These are phyloP conservation scores for Drosophila mimica DNA, from an alignment of 2,888 invertebrate genomes.

Conservation along the genomic window DNA sequence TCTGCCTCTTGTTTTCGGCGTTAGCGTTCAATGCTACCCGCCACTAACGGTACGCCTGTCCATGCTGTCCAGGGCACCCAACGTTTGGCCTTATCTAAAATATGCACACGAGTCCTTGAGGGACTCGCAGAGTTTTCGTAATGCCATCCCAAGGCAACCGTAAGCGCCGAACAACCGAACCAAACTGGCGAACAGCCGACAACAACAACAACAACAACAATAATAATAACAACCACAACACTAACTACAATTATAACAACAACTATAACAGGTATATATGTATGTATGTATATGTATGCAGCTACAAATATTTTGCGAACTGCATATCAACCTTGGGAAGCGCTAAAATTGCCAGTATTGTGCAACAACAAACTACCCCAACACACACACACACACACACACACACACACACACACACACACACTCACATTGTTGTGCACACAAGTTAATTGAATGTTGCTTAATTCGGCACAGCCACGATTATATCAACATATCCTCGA, in stretches of 20 bases:
- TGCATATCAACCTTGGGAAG: constrained; percentile 49
- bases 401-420: constrained; percentile 12
- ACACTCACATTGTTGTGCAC: constrained; percentile 11
- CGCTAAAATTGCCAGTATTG: constrained; percentile 44
- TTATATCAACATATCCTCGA: constrained; percentile 58
- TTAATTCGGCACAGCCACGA: constrained; percentile 49
- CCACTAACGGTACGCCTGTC: constrained; percentile 6
- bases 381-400: constrained; percentile 16
- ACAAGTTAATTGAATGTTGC: constrained; percentile 55
- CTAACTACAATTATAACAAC: constrained; percentile 18
- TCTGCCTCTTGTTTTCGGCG: constrained; percentile 38
- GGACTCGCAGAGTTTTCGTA: constrained; percentile 70
- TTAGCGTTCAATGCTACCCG: constrained; percentile 43
- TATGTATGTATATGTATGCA: constrained; percentile 21
- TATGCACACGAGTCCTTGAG: constrained; percentile 76
- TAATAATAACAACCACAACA: constrained; percentile 34
- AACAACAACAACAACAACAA: constrained; percentile 24
- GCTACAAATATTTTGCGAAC: constrained; percentile 49
- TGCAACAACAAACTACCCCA: constrained; percentile 34
- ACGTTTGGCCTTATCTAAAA: constrained; percentile 80
- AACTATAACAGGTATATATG: constrained; percentile 18
- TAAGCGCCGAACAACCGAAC: constrained; percentile 26
- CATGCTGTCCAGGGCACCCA: constrained; percentile 59
- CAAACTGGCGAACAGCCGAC: constrained; percentile 31
- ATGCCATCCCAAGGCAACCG: constrained; percentile 67